Percentiles rank a stretch among this genome's conserved stretches.
Conservation (phyloP, 2,113 vertebrate genomes). For the Phylloscopus trochilus region DNA sequence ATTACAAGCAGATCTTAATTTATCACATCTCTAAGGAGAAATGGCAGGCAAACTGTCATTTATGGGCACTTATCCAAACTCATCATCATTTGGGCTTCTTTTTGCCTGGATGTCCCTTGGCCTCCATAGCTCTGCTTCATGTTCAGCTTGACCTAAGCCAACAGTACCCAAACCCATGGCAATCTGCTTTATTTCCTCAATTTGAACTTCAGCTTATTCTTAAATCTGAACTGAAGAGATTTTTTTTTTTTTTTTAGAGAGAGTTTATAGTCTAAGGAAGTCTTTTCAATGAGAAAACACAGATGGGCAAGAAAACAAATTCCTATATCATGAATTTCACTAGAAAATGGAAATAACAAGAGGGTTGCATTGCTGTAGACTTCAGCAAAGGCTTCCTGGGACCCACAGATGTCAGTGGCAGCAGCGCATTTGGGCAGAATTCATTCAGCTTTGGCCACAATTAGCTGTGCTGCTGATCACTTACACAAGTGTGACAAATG, state of each 20-base stretch:
- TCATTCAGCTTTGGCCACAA: background rate
- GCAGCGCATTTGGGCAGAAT: background rate
- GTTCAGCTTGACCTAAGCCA: background rate
- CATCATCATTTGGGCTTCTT: background rate
- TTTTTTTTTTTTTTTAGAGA: background rate
- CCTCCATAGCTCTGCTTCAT: background rate
- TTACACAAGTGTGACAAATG: background rate
- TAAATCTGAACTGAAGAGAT: background rate
- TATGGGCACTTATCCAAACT: background rate
- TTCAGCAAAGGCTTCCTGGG: background rate
- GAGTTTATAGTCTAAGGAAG: background rate
- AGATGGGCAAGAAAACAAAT: background rate
- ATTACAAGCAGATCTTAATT: background rate
- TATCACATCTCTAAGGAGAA: background rate
- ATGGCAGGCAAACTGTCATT: background rate
- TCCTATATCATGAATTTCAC: background rate
- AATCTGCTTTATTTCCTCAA: background rate
- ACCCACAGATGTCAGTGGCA: background rate
- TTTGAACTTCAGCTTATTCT: background rate
- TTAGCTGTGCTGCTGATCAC: background rate
- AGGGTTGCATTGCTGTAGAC: background rate
- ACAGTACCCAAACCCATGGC: background rate
- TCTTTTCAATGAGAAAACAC: background rate
- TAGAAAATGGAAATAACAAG: background rate
- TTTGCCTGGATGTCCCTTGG: background rate